phyloP scores from a whole-genome alignment of 2,888 invertebrate species.

The Stenichneumon culpator region DNA sequence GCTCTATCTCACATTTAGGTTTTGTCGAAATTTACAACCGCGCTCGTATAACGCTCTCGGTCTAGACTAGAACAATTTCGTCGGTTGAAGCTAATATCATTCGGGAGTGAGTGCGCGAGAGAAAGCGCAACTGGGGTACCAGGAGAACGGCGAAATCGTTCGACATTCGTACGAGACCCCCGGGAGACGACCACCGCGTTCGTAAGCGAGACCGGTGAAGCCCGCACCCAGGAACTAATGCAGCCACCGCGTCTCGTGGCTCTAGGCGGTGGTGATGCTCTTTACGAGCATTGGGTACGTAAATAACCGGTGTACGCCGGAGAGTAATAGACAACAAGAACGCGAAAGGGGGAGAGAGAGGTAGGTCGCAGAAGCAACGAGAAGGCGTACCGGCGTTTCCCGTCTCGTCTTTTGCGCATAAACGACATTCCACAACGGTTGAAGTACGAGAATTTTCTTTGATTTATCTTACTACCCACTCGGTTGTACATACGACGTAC shows the following conservation, averaged over 20 bases:
- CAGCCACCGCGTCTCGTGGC: conserved; percentile 63
- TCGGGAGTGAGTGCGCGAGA: conserved; percentile 18
- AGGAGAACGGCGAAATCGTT: conserved; percentile 64
- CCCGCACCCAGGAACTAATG: conserved; percentile 63
- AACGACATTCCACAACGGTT: conserved; percentile 70
- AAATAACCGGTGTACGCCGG: conserved; percentile 67
- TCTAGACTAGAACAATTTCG: conserved; percentile 67
- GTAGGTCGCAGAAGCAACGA: conserved; percentile 58
- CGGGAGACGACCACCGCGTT: conserved; percentile 69
- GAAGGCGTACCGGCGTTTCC: conserved; percentile 68
- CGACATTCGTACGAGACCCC: conserved; percentile 68
- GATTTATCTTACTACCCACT: conserved; percentile 70
- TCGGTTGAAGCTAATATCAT: conserved; percentile 53
- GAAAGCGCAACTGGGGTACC: conserved; percentile 9
- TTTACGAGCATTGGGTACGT: conserved; percentile 73
- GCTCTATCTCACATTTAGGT: conserved; percentile 43
- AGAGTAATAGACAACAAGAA: conserved; percentile 59
- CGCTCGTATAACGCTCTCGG: conserved; percentile 51
- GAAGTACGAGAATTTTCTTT: conserved; percentile 71
- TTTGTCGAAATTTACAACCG: conserved; percentile 62
- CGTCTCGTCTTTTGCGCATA: conserved; percentile 71
- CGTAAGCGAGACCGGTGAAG: conserved; percentile 54
- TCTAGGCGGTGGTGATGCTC: conserved; percentile 62
- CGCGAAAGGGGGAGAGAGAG: conserved; percentile 40
- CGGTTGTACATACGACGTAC: conserved; percentile 55